Percentiles rank a stretch among this genome's conserved stretches.
These are phyloP conservation scores for Burhinus bistriatus DNA, from an alignment of 2,113 vertebrate species.

Conservation along the genomic window DNA sequence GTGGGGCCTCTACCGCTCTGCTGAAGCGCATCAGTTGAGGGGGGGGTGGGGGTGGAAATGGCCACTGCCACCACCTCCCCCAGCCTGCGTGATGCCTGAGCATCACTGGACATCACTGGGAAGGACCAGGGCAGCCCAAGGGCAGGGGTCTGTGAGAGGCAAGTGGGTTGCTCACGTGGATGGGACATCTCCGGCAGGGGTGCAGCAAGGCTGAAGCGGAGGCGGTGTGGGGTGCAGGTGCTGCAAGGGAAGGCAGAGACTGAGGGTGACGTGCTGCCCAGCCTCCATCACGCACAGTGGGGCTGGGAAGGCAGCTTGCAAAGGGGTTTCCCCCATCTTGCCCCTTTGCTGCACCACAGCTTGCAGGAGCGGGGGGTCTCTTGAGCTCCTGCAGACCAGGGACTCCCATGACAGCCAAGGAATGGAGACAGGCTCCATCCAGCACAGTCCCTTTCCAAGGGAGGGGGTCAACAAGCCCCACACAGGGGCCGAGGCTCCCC, in stretches of 20 bases:
- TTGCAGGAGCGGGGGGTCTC: not conserved
- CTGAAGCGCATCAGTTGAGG: not conserved
- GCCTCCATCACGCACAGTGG: rapidly evolving
- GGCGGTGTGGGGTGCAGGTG: not conserved
- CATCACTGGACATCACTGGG: not conserved
- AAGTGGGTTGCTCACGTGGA: not conserved
- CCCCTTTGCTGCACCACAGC: not conserved
- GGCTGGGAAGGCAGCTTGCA: not conserved
- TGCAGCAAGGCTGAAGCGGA: not conserved
- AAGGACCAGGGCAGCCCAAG: not conserved
- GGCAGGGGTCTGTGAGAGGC: not conserved
- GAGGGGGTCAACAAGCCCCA: rapidly evolving
- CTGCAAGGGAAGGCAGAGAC: not conserved
- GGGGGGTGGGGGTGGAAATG: too few species aligned
- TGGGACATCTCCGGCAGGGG: not conserved
- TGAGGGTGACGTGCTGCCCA: not conserved
- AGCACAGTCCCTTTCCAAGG: not conserved
- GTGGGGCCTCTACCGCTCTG: not conserved
- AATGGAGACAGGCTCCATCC: not conserved
- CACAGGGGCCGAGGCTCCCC: not conserved
- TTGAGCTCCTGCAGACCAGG: not conserved
- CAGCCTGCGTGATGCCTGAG: rapidly evolving
- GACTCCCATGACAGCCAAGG: rapidly evolving
- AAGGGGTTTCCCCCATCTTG: not conserved
- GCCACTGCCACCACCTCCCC: rapidly evolving